Evolutionary conservation across 2,113 vertebrate species (phyloP), one percentile per base, ranked within the genome.

Genomic region (Clarias gariepinus): DNA sequence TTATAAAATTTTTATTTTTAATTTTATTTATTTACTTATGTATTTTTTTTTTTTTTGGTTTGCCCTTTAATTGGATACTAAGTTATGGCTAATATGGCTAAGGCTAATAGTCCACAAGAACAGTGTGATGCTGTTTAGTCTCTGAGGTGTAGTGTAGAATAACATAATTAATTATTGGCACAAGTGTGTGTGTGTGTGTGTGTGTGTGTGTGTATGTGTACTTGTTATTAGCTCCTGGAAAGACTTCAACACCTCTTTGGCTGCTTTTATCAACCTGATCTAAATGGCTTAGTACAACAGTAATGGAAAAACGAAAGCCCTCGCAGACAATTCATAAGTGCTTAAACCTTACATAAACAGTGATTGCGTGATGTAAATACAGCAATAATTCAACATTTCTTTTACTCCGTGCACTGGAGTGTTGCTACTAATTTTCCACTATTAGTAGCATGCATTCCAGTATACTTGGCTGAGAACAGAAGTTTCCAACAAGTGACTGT

Each of bases 81-180:
- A 63, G 58, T 85, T 12, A 47, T 47, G 47, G 47, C 47, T 47
- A 47, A 47, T 47, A 47, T 47, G 47, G 47, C 6, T 47, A 47
- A 47, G 63, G 33, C 30, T 10, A 68, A 63, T 84, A 74, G 58
- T 36, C 41, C 68, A 30, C 55, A 60, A 60, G 82, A 30, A 84
- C 68, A 47, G 53, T 47, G 61, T 30, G 69, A 82, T 53, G 76
- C 55, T 89, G 88, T 90, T 88, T 87, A 88, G 88, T 89, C 85
- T 91, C 85, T 85, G 80, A 68, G 74, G 87, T 87, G 36, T 64
- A 87, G 83, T 91, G 77, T 89, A 80, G 89, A 86, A 90, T 89
- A 78, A 83, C 64, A 68, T 86, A 79, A 79, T 79, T 79, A 79
- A 79, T 79, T 79, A 33, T 79, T 28, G 10, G 53, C 77, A 28